phyloP scores from a whole-genome alignment of 1,140 invertebrate genomes.

The Nephila pilipes region DNA sequence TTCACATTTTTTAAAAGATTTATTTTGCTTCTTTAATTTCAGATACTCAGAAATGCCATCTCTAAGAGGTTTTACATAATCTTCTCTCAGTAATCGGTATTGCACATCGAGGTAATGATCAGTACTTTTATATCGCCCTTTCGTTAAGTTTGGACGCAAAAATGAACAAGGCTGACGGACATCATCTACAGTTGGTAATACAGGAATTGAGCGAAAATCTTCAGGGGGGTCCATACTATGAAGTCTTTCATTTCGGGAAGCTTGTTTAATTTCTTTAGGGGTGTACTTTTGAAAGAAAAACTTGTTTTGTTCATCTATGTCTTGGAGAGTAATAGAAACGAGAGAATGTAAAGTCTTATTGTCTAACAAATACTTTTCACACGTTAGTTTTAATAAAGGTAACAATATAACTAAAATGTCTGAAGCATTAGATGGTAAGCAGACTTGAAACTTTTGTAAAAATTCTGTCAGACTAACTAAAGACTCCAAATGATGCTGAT shows the following conservation, averaged over 20 bases:
- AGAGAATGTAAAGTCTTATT: neutral
- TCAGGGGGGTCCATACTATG: slow-evolving; percentile 62
- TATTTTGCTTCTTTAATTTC: neutral
- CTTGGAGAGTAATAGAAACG: neutral
- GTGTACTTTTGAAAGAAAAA: neutral
- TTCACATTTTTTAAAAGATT: slow-evolving; percentile 45
- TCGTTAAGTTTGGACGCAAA: slow-evolving; percentile 84
- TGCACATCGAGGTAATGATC: slow-evolving; percentile 90
- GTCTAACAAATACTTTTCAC: neutral
- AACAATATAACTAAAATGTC: slow-evolving; percentile 23
- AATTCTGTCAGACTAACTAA: slow-evolving; percentile 22
- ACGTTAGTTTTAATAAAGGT: slow-evolving; percentile 31
- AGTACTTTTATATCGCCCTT: slow-evolving; percentile 82
- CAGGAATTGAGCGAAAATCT: slow-evolving; percentile 76
- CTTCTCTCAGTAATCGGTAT: slow-evolving; percentile 88
- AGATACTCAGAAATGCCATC: slow-evolving; percentile 78
- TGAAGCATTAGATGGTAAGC: slow-evolving; percentile 32
- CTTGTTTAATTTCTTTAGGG: neutral
- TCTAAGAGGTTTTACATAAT: slow-evolving; percentile 82
- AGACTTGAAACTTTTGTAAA: slow-evolving; percentile 36
- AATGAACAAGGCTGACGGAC: slow-evolving; percentile 79
- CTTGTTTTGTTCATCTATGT: slow-evolving; percentile 24
- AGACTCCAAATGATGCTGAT: slow-evolving; percentile 39
- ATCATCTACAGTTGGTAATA: slow-evolving; percentile 73
- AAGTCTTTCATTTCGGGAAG: slow-evolving; percentile 33